Base-by-base conservation (phyloP, 2,797 vertebrate genomes). In the Pseudomugil tenellus region DNA sequence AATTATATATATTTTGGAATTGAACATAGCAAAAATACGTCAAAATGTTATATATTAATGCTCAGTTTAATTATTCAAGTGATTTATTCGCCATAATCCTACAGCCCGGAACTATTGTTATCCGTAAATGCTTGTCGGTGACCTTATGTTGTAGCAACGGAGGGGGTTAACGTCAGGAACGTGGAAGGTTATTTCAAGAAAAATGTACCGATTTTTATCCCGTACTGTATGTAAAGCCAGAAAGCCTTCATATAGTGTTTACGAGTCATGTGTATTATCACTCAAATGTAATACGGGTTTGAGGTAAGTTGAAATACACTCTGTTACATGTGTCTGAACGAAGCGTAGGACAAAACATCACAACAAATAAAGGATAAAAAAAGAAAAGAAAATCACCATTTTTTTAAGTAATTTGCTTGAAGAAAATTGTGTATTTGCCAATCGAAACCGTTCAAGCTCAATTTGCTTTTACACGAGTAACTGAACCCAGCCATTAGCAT, bases 151-250 rank as follows among this genome's bases (percentile, higher is more conserved):
- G 88, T 41, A 59, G 62, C 67, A 78, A 41, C 63, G 4, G 68
- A n/a, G n/a, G n/a, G n/a, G 32, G 35, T 39, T 23, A 59, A 66
- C 1, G 39, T 58, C 54, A 53, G 52, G 75, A 81, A 9, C 80
- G 89, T 86, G 88, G 49, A 87, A 88, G 91, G 89, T 66, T 88
- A 84, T 61, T 26, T 2, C 13, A 39, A 82, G 28, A 70, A 75
- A 46, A 51, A 94, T 94, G 93, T 87, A 86, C 26, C 85, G 86
- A 62, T 77, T 83, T 58, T 25, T 87, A 63, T 59, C 81, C 10
- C 72, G 84, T 10, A 61, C 74, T 11, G 23, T 84, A 5, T 52
- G 13, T 37, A 32, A 29, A 7, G 46, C 77, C 57, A 80, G 83
- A 51, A 83, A 49, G 1, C 67, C 70, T 32, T 66, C 84, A 28